Evolutionary conservation across 2,113 vertebrate genomes (phyloP).

Genomic region (Echinops telfairi): DNA sequence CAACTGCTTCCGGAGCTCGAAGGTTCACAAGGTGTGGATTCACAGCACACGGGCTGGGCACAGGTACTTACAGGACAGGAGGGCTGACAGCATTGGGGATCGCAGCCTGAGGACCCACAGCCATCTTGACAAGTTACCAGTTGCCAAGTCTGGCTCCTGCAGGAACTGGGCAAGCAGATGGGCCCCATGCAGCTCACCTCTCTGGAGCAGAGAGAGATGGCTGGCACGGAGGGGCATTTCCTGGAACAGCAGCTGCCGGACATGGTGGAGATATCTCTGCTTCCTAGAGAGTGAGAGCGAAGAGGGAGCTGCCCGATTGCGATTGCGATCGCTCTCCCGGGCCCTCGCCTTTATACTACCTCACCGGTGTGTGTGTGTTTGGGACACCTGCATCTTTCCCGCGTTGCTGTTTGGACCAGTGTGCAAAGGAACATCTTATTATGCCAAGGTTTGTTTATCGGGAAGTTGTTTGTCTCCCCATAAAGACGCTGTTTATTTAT

Average conservation of each 20-base stretch:
- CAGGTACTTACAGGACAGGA: background rate
- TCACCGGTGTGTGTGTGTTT: background rate
- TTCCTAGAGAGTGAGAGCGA: conserved; percentile 6
- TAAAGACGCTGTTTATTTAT: conserved; percentile 70
- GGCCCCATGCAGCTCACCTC: conserved; percentile 72
- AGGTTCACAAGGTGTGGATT: conserved; percentile 13
- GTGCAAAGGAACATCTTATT: conserved; percentile 74
- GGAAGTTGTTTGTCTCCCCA: conserved; percentile 59
- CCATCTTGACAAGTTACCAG: conserved; percentile 75
- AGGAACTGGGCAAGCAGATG: conserved; percentile 78
- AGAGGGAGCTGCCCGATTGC: conserved; percentile 14
- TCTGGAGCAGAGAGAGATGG: conserved; percentile 76
- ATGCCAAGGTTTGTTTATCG: conserved; percentile 68
- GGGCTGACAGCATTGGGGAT: conserved; percentile 44
- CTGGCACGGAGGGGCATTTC: conserved; percentile 72
- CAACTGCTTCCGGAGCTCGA: background rate
- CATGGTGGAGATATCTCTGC: conserved; percentile 70
- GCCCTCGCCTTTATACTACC: conserved; percentile 72
- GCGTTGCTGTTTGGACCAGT: conserved; percentile 63
- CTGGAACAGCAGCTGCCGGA: conserved; percentile 77
- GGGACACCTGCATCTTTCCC: conserved; percentile 70
- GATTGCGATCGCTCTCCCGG: background rate
- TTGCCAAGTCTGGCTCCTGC: conserved; percentile 78
- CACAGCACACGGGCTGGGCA: conserved; percentile 35
- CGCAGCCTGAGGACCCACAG: conserved; percentile 58